Conservation (phyloP, 2,797 vertebrate genomes). For the Sciurus vulgaris region DNA sequence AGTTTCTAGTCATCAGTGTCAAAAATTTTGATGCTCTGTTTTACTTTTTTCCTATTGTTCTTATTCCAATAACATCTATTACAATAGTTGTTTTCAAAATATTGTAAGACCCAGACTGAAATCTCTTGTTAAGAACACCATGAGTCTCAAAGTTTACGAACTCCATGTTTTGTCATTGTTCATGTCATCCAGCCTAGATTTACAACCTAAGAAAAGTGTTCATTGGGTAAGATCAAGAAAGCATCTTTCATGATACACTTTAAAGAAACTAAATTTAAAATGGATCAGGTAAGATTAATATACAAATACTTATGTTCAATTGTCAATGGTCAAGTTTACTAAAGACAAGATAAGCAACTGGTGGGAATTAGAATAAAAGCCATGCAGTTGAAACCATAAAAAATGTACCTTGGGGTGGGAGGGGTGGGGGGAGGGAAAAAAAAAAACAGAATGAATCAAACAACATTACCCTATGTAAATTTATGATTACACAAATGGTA, state of each 20-base stretch:
- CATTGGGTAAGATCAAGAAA: not conserved
- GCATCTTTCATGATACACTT: not conserved
- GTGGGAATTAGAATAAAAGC: not conserved
- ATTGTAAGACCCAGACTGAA: not conserved
- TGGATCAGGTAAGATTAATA: not conserved
- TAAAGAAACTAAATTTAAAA: not conserved
- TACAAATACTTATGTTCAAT: not conserved
- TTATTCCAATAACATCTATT: not conserved
- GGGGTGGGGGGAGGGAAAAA: no score
- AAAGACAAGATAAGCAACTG: not conserved
- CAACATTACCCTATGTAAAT: no score
- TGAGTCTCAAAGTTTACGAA: not conserved
- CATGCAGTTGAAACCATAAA: not conserved
- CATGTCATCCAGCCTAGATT: not conserved
- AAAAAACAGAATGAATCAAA: no score
- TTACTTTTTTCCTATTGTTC: slow-evolving; percentile 7
- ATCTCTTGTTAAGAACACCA: not conserved
- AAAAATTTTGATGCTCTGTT: not conserved
- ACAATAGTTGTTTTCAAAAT: not conserved
- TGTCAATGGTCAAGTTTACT: not conserved
- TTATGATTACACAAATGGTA: no score
- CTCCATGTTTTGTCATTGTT: not conserved
- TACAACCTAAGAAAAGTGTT: not conserved
- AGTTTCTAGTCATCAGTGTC: not conserved
- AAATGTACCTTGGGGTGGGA: no score